A percentile compares a stretch with the other conserved stretches of the same genome.
phyloP scores from a whole-genome alignment of 2,113 vertebrate genomes.

The Gobiocypris rarus region DNA sequence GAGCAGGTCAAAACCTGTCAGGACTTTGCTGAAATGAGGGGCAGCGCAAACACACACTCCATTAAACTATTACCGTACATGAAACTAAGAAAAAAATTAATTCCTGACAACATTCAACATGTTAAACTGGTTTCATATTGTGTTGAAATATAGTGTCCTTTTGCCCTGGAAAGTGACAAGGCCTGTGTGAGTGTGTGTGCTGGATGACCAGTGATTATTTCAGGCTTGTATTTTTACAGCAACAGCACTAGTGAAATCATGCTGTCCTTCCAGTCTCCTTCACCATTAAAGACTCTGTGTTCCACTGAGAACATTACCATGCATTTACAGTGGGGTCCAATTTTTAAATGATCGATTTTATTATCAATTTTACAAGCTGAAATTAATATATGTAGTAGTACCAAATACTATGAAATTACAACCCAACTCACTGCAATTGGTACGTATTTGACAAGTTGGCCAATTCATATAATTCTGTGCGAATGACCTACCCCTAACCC shows the following conservation, averaged over 20 bases:
- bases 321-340: not conserved
- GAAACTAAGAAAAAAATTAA: no score
- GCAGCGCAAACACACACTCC: not conserved
- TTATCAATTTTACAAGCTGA: not conserved
- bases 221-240: slow-evolving; percentile 45
- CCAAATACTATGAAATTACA: not conserved
- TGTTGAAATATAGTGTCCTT: not conserved
- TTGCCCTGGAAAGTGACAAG: not conserved
- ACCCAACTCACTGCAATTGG: no score
- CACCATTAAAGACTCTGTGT: slow-evolving; percentile 39
- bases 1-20: not conserved
- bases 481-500: no score
- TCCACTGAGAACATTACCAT: not conserved
- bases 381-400: not conserved
- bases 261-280: slow-evolving; percentile 57
- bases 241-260: not conserved
- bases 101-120: not conserved
- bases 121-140: not conserved
- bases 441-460: no score
- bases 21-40: not conserved
- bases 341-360: not conserved
- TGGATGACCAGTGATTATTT: slow-evolving; percentile 44
- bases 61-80: no score
- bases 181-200: not conserved
- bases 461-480: no score